Conservation (phyloP, 2,888 invertebrate species). For the Pristionchus fissidentatus region DNA sequence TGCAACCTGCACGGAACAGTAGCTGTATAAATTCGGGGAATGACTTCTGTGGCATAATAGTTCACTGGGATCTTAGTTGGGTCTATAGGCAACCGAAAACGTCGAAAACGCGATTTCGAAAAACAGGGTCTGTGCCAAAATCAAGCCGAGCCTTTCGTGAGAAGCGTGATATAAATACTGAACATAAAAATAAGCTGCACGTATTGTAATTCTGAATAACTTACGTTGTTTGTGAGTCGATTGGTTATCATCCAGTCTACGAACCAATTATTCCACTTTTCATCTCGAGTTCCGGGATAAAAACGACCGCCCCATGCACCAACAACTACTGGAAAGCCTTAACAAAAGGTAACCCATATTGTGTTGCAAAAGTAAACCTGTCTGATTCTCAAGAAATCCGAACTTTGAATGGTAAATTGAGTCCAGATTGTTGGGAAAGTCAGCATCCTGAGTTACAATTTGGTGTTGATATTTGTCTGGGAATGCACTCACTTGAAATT, state of each 20-base stretch:
- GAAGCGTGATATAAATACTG: no score
- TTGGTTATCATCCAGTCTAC: neutral
- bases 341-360: no score
- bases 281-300: neutral
- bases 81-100: no score
- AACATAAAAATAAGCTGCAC: neutral
- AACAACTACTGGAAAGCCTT: neutral
- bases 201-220: neutral
- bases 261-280: neutral
- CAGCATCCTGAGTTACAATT: neutral
- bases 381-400: conserved; percentile 3
- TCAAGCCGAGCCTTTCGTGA: no score
- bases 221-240: neutral
- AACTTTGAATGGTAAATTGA: conserved; percentile 13
- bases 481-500: neutral
- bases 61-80: no score
- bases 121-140: no score
- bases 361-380: no score
- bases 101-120: no score
- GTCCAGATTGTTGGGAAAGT: neutral
- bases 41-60: no score
- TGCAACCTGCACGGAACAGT: no score
- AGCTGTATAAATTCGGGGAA: no score
- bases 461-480: neutral
- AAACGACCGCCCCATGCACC: neutral